Evolutionary conservation across 2,113 vertebrate species (phyloP).

Genomic region (Sminthopsis crassicaudata): DNA sequence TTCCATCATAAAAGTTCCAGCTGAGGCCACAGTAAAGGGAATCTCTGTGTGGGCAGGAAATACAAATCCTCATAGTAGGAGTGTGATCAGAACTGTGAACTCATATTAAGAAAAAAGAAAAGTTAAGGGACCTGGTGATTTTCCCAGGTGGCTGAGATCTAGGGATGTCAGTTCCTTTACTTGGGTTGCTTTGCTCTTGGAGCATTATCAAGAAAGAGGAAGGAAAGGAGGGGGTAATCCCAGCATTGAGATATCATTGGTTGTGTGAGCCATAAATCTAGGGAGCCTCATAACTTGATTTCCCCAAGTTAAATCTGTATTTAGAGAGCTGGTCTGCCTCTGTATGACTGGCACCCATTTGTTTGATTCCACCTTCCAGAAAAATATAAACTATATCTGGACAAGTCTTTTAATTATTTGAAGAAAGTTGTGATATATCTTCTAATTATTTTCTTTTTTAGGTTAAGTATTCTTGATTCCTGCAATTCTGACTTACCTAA

Average conservation of each 20-base stretch:
- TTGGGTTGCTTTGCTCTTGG: background rate
- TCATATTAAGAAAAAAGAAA: background rate
- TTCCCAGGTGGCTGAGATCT: background rate
- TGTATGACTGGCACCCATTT: background rate
- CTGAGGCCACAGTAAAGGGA: background rate
- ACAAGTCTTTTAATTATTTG: background rate
- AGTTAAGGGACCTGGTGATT: background rate
- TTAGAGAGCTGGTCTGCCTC: background rate
- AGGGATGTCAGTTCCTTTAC: background rate
- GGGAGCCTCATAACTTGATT: background rate
- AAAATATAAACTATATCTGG: background rate
- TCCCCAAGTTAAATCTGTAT: background rate
- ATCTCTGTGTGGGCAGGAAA: background rate
- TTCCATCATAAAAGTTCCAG: background rate
- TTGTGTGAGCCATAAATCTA: background rate
- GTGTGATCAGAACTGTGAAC: background rate
- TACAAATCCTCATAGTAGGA: background rate
- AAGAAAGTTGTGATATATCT: background rate
- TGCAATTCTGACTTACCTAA: background rate
- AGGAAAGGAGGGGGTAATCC: background rate
- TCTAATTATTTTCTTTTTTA: background rate
- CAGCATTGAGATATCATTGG: background rate
- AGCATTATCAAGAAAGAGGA: background rate
- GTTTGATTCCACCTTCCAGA: background rate
- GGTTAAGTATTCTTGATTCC: background rate